A percentile compares a stretch with the other conserved stretches of the same genome.
These are phyloP conservation scores for Cottoperca gobio DNA, from an alignment of 2,797 vertebrate genomes.

Conservation along the genomic window DNA sequence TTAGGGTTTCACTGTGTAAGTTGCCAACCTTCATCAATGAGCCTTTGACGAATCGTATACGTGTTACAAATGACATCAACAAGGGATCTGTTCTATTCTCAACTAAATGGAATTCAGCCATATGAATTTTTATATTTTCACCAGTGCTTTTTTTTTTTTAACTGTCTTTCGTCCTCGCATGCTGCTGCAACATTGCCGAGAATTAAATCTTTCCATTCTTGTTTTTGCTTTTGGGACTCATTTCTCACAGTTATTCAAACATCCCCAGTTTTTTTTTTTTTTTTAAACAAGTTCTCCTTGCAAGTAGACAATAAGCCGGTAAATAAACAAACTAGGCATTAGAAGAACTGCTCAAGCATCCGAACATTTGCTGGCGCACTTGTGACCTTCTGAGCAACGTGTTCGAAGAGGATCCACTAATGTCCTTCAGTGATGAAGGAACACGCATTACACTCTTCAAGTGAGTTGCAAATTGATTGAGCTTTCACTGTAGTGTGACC, in stretches of 20 bases:
- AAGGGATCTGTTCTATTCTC: neutral
- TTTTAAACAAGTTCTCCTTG: constrained; percentile 8
- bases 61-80: neutral
- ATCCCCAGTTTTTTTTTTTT: neutral
- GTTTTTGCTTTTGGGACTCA: neutral
- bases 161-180: neutral
- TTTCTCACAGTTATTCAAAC: neutral
- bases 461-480: constrained; percentile 57
- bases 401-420: constrained; percentile 23
- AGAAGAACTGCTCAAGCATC: neutral
- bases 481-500: constrained; percentile 48
- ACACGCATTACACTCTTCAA: constrained; percentile 39
- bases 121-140: neutral
- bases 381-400: constrained; percentile 7
- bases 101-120: constrained; percentile 1
- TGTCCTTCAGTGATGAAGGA: constrained; percentile 48
- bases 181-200: neutral
- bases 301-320: neutral
- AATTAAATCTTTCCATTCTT: neutral
- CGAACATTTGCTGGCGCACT: neutral
- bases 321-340: constrained; percentile 6
- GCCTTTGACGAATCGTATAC: no score
- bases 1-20: neutral
- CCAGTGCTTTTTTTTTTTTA: neutral
- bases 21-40: neutral